Conservation (phyloP, 2,888 invertebrate species). For the Hydrotaea cyrtoneurina region DNA sequence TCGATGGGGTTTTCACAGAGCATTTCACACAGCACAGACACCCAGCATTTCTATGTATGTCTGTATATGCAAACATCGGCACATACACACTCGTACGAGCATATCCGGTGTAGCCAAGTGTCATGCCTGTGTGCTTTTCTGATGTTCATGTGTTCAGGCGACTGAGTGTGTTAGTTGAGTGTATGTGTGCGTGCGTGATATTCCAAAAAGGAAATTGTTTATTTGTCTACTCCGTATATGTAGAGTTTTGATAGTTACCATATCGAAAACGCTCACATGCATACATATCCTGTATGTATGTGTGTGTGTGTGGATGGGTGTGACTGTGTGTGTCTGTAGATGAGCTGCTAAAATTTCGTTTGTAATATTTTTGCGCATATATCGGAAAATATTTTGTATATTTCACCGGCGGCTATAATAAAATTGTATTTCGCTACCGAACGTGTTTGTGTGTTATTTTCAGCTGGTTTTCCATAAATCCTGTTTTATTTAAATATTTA, state of each 20-base stretch:
- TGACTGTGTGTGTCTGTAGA: neutral
- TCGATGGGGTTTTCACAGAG: neutral
- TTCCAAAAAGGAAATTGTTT: slow-evolving; percentile 65
- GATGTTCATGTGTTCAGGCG: neutral
- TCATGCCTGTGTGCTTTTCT: too few relatives aligned
- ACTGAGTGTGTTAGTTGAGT: neutral
- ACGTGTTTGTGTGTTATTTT: slow-evolving; percentile 3
- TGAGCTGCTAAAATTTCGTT: slow-evolving; percentile 5
- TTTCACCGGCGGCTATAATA: slow-evolving; percentile 63
- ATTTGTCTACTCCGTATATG: slow-evolving; percentile 64
- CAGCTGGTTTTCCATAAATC: slow-evolving; percentile 53
- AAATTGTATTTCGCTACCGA: slow-evolving; percentile 59
- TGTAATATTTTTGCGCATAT: slow-evolving; percentile 23
- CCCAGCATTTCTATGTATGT: neutral
- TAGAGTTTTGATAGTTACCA: slow-evolving; percentile 43
- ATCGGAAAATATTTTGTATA: slow-evolving; percentile 55
- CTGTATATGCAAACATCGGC: neutral
- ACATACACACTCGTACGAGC: neutral
- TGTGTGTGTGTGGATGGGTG: too few relatives aligned
- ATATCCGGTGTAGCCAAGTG: slow-evolving; percentile 30
- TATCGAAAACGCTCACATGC: slow-evolving; percentile 38
- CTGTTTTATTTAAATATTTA: slow-evolving; percentile 62
- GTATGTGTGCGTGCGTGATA: slow-evolving; percentile 5
- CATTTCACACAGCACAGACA: neutral
- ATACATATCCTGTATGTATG: neutral